Evolutionary conservation across 2,797 vertebrate genomes (phyloP), one percentile per base, ranked within the genome.

Genomic region (Typhlichthys eigenmanni): DNA sequence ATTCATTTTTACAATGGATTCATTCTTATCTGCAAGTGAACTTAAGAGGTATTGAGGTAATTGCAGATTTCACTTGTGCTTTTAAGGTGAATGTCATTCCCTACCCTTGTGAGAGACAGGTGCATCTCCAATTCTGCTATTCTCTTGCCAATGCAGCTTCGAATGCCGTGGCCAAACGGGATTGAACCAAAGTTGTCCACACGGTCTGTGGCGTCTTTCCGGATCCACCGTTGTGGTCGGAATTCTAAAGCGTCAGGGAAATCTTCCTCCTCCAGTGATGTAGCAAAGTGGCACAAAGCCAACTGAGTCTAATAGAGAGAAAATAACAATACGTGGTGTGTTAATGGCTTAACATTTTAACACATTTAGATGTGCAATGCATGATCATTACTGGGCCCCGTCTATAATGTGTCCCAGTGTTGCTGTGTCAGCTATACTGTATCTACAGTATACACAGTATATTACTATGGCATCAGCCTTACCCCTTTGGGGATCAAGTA

Each of bases 401-500:
- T 68, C 32, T 65, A 63, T 65, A 63, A 60, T 50, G 54, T 61
- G 16, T 63, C 52, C 56, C 56, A 14, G 55, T 4, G 43, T 43
- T 43, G 19, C 45, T 24, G 43, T 32, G 64, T 24, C 12, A 53
- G 17, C 19, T 19, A 19, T 53, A 29, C 16, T 53, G 2, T 48
- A n/a, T 48, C 8, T 51, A n/a, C 17, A 51, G 2, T 6, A 16
- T 5, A 49, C 32, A 56, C 19, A 19, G n/a, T 32, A 38, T 34
- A 11, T 24, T 14, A 16, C 17, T 29, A 13, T 56, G 55, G 9
- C 5, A 38, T 70, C 14, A 56, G 48, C 81, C 94, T 88, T 92
- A 98, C 95, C 90, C 95, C 95, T 93, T 95, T 96, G 74, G 95
- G 96, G 76, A 97, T 96, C 56, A 95, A 92, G 87, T 97, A 98